These are phyloP conservation scores for Phyllotreta cruciferae DNA, from an alignment of 2,888 invertebrate species.

Conservation along the genomic window DNA sequence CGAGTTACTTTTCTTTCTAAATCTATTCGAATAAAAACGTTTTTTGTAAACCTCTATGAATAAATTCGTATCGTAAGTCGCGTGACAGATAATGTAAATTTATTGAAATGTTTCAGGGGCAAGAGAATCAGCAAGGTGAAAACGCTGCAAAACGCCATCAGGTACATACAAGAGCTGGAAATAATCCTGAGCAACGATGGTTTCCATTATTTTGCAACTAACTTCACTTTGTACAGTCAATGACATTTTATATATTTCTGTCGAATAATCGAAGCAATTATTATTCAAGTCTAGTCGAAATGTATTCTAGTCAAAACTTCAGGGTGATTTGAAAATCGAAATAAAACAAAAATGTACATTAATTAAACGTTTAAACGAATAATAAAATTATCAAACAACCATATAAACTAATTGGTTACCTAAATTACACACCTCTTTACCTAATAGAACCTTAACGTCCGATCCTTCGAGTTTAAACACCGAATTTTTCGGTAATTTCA, in stretches of 20 bases:
- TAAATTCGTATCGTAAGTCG: no score
- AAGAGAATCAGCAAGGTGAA: constrained; percentile 71
- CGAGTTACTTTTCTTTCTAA: constrained; percentile 20
- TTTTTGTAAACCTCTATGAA: background rate
- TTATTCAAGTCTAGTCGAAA: no score
- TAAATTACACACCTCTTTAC: constrained; percentile 61
- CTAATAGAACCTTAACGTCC: constrained; percentile 59
- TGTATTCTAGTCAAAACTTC: no score
- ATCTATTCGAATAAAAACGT: no score
- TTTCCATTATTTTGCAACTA: no score
- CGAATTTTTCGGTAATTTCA: constrained; percentile 60
- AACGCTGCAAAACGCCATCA: constrained; percentile 68
- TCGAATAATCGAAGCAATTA: no score
- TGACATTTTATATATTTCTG: no score
- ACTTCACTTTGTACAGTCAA: no score
- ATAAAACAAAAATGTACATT: constrained; percentile 5
- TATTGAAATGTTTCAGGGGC: constrained; percentile 56
- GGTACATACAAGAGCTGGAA: constrained; percentile 66
- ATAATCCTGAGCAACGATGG: constrained; percentile 53
- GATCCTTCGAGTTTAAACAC: constrained; percentile 63
- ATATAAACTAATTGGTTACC: constrained; percentile 58
- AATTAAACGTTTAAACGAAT: constrained; percentile 18
- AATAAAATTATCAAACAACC: constrained; percentile 36
- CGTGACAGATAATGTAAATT: no score
- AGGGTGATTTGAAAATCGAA: background rate